These are phyloP conservation scores for Rhinoderma darwinii DNA, from an alignment of 2,113 vertebrate species.

Conservation along the genomic window DNA sequence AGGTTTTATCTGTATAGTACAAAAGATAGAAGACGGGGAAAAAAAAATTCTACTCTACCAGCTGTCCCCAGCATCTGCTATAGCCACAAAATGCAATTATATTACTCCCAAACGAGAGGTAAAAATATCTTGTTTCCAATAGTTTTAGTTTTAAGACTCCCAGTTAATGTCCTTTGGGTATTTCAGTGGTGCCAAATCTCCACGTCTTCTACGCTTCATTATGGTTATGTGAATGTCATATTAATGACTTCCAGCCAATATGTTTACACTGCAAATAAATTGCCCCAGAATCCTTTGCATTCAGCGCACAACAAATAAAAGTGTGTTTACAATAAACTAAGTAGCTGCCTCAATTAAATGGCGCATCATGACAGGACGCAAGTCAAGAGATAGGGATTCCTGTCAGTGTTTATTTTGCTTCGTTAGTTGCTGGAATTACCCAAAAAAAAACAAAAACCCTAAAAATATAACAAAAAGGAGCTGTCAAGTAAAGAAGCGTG, in stretches of 20 bases:
- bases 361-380: constrained; percentile 10
- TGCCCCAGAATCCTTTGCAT: constrained; percentile 69
- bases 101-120: constrained; percentile 89
- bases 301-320: constrained; percentile 56
- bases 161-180: constrained; percentile 80
- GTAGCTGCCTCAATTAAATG: constrained; percentile 42
- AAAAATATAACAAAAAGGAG: not conserved
- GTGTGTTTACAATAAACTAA: constrained; percentile 51
- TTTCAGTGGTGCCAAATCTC: constrained; percentile 74
- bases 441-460: not conserved
- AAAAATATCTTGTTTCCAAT: constrained; percentile 89
- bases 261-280: constrained; percentile 74
- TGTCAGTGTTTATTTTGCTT: constrained; percentile 11
- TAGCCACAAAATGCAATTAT: constrained; percentile 82
- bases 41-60: constrained; percentile 80
- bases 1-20: constrained; percentile 68
- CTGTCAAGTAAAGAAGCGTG: not conserved
- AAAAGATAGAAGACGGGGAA: constrained; percentile 63
- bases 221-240: constrained; percentile 75
- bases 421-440: constrained; percentile 39
- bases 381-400: not conserved
- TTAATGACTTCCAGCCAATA: constrained; percentile 77
- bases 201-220: constrained; percentile 74
- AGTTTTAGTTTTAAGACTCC: constrained; percentile 87
- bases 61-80: constrained; percentile 93